Percentiles rank a stretch among this genome's conserved stretches.
Conservation (phyloP, 2,113 vertebrate genomes). For the Crocuta crocuta region DNA sequence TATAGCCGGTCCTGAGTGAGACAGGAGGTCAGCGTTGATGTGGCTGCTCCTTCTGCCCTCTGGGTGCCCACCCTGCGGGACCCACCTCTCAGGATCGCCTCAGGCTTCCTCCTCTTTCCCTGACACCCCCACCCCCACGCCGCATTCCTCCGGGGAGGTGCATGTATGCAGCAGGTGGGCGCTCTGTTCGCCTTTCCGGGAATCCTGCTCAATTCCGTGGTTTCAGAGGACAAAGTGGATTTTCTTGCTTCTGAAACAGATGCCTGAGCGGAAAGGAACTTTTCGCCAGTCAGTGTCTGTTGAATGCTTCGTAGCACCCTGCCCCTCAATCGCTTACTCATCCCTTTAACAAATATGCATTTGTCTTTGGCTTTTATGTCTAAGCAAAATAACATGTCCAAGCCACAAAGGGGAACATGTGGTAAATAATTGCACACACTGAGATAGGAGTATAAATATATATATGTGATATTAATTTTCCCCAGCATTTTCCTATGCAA, state of each 20-base stretch:
- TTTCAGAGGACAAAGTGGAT: not conserved
- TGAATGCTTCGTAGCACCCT: not conserved
- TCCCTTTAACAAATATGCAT: not conserved
- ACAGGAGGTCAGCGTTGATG: not conserved
- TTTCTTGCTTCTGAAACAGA: not conserved
- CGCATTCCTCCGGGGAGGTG: not conserved
- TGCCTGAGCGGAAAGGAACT: not conserved
- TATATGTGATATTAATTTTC: not conserved
- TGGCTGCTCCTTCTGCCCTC: not conserved
- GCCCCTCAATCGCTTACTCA: not conserved
- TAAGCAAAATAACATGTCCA: not conserved
- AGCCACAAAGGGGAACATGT: not conserved
- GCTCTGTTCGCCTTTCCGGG: not conserved
- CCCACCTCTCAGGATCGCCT: not conserved
- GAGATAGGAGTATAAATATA: too few species aligned
- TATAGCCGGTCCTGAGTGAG: not conserved
- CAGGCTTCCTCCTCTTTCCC: not conserved
- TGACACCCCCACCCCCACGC: too few species aligned
- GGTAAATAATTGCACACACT: not conserved
- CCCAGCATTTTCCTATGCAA: slow-evolving; percentile 6
- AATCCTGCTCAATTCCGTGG: not conserved
- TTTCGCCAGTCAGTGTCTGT: not conserved
- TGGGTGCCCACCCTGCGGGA: not conserved
- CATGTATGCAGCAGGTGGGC: too few species aligned
- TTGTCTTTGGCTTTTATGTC: not conserved